Evolutionary conservation across 37 sponge, comb jelly and placozoan species (phyloP).

Genomic region (Eunapius fragilis): DNA sequence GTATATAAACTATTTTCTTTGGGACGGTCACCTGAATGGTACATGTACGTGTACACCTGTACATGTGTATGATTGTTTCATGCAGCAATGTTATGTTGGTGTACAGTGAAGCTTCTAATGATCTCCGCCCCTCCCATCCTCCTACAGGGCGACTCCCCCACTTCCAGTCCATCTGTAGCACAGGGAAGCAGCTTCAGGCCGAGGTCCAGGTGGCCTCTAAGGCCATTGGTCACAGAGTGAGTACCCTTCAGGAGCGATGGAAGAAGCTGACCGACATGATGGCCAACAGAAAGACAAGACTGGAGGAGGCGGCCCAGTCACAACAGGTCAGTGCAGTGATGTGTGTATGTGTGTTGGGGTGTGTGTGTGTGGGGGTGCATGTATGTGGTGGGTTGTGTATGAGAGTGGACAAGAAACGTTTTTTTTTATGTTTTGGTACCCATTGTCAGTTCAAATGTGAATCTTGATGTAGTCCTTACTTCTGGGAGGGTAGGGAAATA

Average conservation of each 20-base stretch:
- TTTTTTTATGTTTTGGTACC: too few relatives aligned
- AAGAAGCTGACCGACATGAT: conserved; percentile 85
- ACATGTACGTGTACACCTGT: too few relatives aligned
- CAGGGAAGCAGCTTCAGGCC: conserved; percentile 63
- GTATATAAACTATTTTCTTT: too few relatives aligned
- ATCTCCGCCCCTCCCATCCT: too few relatives aligned
- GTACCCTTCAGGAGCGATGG: conserved; percentile 81
- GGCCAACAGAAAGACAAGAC: conserved; percentile 55
- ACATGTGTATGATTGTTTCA: too few relatives aligned
- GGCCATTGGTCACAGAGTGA: conserved; percentile 67
- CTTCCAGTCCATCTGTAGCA: conserved; percentile 64
- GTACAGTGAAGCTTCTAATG: too few relatives aligned
- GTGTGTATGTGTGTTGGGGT: not conserved
- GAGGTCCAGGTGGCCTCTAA: conserved; percentile 67
- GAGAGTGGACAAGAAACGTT: not conserved
- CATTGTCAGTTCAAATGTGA: too few relatives aligned
- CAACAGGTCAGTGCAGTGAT: conserved; percentile 62
- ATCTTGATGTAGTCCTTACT: too few relatives aligned
- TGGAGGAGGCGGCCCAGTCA: conserved; percentile 83
- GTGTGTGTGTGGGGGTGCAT: not conserved
- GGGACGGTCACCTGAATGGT: too few relatives aligned
- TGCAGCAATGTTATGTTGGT: too few relatives aligned
- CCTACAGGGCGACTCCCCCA: conserved; percentile 62
- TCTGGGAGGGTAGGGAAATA: too few relatives aligned
- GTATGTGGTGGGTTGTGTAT: not conserved